Conservation (phyloP, 2,888 invertebrate genomes). For the Hemaris fuciformis region DNA sequence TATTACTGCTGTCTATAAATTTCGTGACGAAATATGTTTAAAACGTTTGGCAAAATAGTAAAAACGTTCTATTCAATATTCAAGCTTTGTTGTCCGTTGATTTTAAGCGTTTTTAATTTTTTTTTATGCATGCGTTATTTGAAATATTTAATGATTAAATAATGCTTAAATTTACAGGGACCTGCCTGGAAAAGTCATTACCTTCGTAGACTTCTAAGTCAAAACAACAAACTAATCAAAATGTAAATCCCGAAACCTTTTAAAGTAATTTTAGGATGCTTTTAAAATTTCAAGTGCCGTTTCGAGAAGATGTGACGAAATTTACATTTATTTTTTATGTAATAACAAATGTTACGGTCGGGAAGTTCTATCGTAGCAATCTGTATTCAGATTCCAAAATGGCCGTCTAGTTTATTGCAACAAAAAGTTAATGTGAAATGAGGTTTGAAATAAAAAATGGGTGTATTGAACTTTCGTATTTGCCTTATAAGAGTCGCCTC, state of each 20-base stretch:
- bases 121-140: too few relatives aligned
- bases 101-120: neutral
- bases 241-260: neutral
- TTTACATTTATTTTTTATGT: neutral
- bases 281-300: neutral
- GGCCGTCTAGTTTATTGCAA: neutral
- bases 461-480: neutral
- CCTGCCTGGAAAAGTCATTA: too few relatives aligned
- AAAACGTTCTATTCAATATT: neutral
- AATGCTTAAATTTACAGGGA: too few relatives aligned
- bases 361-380: neutral
- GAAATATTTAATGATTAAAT: too few relatives aligned
- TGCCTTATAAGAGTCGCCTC: neutral
- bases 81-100: neutral
- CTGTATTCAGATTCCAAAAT: neutral
- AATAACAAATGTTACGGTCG: neutral
- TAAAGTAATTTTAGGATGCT: neutral
- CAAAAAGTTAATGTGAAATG: slow-evolving; percentile 9
- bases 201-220: too few relatives aligned
- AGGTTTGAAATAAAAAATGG: neutral
- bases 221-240: neutral
- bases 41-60: neutral
- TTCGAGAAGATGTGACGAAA: neutral
- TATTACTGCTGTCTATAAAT: neutral
- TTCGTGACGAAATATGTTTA: neutral